These are phyloP conservation scores for Apis mellifera DNA, from an alignment of 1,140 invertebrate genomes.

Conservation along the genomic window Amel_HAv3.1 CM009940.2:8955501-8956000, in stretches of 20 bases:
- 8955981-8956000: conserved; percentile 33
- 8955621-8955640: not conserved
- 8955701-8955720: not conserved
- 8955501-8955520: not conserved
- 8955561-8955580: conserved; percentile 35
- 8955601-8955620: not conserved
- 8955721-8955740: not conserved
- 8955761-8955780: conserved; percentile 64
- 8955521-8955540: conserved; percentile 19
- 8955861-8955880: conserved; percentile 69
- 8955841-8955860: conserved; percentile 79
- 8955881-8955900: conserved; percentile 72
- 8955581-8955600: conserved; percentile 18
- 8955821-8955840: conserved; percentile 77
- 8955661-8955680: not conserved
- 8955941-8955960: conserved; percentile 50
- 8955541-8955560: not conserved
- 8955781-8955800: conserved; percentile 63
- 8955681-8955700: not conserved
- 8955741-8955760: conserved; percentile 55
- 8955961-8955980: conserved; percentile 36
- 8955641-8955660: not conserved
- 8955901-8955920: conserved; percentile 50
- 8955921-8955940: conserved; percentile 53
- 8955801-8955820: conserved; percentile 78